phyloP scores from a whole-genome alignment of 1,140 invertebrate species.

The Dendroctonus ponderosae region DNA sequence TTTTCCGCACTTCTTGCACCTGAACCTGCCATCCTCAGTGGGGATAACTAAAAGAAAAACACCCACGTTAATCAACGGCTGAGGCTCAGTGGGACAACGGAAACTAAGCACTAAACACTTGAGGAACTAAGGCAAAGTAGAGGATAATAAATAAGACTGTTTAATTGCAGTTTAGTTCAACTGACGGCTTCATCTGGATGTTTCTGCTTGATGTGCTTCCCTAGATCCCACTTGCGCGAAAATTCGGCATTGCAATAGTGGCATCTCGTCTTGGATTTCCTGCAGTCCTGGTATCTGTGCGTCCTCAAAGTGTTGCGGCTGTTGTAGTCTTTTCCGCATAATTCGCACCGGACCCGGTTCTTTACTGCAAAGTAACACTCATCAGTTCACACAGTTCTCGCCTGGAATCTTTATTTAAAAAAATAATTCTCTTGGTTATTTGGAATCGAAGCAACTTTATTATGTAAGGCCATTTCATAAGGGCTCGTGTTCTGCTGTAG shows the following conservation, averaged over 20 bases:
- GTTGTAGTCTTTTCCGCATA: constrained; percentile 29
- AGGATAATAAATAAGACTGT: too few species aligned
- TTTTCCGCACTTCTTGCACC: constrained; percentile 55
- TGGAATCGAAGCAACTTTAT: background rate
- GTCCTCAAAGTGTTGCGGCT: constrained; percentile 2
- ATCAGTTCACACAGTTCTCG: too few species aligned
- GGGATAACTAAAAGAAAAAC: constrained; percentile 18
- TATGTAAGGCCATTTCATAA: background rate
- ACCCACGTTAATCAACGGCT: too few species aligned
- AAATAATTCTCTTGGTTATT: background rate
- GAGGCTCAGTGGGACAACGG: too few species aligned
- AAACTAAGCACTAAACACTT: too few species aligned
- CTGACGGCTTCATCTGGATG: too few species aligned
- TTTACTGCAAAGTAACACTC: background rate
- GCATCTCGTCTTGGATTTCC: background rate
- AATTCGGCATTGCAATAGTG: background rate
- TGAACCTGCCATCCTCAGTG: constrained; percentile 18
- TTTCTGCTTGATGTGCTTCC: background rate
- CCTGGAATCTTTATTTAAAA: background rate
- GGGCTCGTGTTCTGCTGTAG: too few species aligned
- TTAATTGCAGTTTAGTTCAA: too few species aligned
- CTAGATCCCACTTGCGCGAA: constrained; percentile 8
- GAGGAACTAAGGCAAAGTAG: too few species aligned
- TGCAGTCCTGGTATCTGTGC: constrained; percentile 8
- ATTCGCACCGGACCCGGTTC: constrained; percentile 44